Evolutionary conservation across 2,113 vertebrate genomes (phyloP), one percentile per base, ranked within the genome.

Genomic region (Solenodon paradoxus): DNA sequence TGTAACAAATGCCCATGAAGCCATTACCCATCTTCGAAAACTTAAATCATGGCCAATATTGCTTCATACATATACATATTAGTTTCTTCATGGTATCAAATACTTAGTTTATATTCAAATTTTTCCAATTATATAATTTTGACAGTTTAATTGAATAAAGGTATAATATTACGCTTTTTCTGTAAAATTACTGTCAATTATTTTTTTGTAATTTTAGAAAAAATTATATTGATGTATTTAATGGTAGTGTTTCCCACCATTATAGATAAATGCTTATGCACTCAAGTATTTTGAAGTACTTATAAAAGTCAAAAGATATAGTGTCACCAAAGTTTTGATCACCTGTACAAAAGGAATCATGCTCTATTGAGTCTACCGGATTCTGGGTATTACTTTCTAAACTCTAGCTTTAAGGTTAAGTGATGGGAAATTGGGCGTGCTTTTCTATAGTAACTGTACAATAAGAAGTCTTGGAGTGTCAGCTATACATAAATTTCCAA

Each of bases 201-300:
- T 72, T 92, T 89, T 77, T 40, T 79, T 72, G 57, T 74, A 13
- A 51, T 71, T 83, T 94, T 85, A 84, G 59, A 64, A 85, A 49
- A 38, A 10, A 38, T 90, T 87, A 49, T 78, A 61, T 93, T 88
- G 22, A 51, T 59, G 0, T 85, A 59, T 42, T 81, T 71, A 94
- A 64, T 86, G 78, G 7, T 61, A n/a, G 20, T 86, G 42, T 53
- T 51, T 15, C 51, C 42, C 42, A 24, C 74, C 32, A 20, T 45
- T 68, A 22, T 75, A 42, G 55, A 88, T 35, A 88, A 94, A 85
- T 49, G 16, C 1, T 4, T 28, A 12, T 74, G 20, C 8, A 57
- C 45, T 69, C 71, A 92, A 42, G 16, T 71, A 51, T 75, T 94
- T 66, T 53, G 30, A 82, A 88, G 2, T 92, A 86, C n/a, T 63